Evolutionary conservation across 2,113 vertebrate genomes (phyloP).

Genomic region (Empidonax alnorum): DNA sequence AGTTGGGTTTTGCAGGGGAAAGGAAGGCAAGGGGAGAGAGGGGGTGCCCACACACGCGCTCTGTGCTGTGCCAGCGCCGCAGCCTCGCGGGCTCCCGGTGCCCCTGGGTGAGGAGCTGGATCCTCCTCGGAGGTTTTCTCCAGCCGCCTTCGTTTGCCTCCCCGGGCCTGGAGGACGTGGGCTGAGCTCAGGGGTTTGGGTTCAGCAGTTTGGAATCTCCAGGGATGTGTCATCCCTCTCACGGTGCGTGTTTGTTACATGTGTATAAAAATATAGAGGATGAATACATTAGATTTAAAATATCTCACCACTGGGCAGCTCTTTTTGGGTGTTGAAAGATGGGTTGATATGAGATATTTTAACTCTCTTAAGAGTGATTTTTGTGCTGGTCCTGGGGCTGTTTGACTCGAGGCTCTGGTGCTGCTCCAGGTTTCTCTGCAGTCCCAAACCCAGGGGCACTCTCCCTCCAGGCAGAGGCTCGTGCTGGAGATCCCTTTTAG

Average conservation of each 20-base stretch:
- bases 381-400: not conserved
- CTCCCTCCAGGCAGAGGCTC: not conserved
- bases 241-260: not conserved
- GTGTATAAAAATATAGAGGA: conserved; percentile 28
- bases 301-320: conserved; percentile 26
- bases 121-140: not conserved
- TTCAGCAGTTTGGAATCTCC: conserved; percentile 32
- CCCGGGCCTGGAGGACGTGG: not conserved
- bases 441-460: not conserved
- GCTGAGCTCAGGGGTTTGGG: conserved; percentile 41
- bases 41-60: not conserved
- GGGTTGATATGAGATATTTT: not conserved
- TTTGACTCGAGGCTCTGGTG: rapidly evolving
- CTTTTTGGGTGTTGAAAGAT: not conserved
- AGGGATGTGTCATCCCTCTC: conserved; percentile 47
- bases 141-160: not conserved
- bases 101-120: not conserved
- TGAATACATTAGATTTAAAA: not conserved
- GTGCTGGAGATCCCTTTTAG: not conserved
- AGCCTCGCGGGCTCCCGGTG: rapidly evolving
- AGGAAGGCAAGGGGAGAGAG: not conserved
- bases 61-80: rapidly evolving
- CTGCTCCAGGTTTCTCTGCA: not conserved
- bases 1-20: not conserved
- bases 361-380: rapidly evolving